These are phyloP conservation scores for Cosmia pyralina DNA, from an alignment of 2,888 invertebrate genomes.

Conservation along the genomic window DNA sequence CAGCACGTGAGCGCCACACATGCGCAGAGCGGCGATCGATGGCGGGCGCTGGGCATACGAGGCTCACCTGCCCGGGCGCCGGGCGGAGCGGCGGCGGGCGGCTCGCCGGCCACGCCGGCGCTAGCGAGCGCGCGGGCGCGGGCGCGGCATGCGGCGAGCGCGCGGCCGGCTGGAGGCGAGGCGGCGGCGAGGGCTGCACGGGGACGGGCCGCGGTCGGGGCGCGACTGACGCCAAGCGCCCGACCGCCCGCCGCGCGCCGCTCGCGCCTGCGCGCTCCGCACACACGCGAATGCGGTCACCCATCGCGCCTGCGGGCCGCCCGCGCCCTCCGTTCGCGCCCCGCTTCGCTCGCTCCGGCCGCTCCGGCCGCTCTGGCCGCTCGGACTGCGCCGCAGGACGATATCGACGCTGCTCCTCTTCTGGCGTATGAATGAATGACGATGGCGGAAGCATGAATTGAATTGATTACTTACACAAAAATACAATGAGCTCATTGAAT, in stretches of 20 bases:
- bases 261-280: conserved; percentile 45
- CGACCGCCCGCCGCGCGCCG: conserved; percentile 43
- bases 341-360: conserved; percentile 10
- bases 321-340: conserved; percentile 23
- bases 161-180: conserved; percentile 78
- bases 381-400: conserved; percentile 17
- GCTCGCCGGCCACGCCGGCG: conserved; percentile 79
- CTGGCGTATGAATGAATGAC: conserved; percentile 58
- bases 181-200: conserved; percentile 75
- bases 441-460: conserved; percentile 52
- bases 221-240: conserved; percentile 76
- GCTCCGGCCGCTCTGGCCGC: conserved; percentile 3
- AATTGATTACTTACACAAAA: conserved; percentile 45
- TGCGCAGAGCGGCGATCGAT: conserved; percentile 55
- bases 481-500: conserved; percentile 33
- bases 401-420: conserved; percentile 14
- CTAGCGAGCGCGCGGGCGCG: conserved; percentile 79
- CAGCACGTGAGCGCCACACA: conserved; percentile 54
- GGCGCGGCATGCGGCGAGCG: conserved; percentile 81
- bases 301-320: conserved; percentile 23
- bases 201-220: conserved; percentile 78
- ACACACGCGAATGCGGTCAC: conserved; percentile 23
- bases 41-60: conserved; percentile 45
- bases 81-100: conserved; percentile 69
- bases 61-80: conserved; percentile 75